Percentiles rank a stretch among this genome's conserved stretches.
Evolutionary conservation across 2,113 vertebrate species (phyloP).

Genomic region (Hippopotamus amphibius): DNA sequence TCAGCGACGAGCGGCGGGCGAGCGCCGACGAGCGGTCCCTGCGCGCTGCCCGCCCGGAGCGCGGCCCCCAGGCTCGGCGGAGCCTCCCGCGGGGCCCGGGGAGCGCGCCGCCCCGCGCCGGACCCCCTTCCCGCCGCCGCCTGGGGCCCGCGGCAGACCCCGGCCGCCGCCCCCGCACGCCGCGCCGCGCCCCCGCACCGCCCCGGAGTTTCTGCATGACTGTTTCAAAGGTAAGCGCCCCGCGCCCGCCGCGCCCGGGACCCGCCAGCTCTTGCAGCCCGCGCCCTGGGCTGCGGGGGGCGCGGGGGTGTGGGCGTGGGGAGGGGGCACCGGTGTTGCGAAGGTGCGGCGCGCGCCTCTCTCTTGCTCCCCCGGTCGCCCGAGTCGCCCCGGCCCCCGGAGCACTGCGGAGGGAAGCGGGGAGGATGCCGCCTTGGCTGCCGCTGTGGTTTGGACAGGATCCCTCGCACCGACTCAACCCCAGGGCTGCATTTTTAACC

Average conservation of each 20-base stretch:
- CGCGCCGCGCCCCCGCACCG: constrained; percentile 53
- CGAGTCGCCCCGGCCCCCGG: not conserved
- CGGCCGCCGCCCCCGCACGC: constrained; percentile 24
- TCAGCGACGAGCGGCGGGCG: constrained; percentile 73
- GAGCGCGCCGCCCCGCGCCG: not conserved
- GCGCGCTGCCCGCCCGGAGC: constrained; percentile 57
- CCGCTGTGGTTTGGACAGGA: not conserved
- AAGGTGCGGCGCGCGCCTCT: constrained; percentile 37
- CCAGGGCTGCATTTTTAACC: constrained; percentile 79
- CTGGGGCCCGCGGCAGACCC: not conserved
- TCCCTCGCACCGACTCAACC: constrained; percentile 20
- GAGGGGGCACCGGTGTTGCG: not conserved
- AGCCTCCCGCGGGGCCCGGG: constrained; percentile 41
- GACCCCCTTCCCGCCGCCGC: constrained; percentile 50
- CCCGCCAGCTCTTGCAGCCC: constrained; percentile 4
- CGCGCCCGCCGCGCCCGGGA: not conserved
- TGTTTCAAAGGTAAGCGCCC: constrained; percentile 94
- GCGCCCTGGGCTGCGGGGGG: not conserved
- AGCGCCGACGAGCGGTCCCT: constrained; percentile 67
- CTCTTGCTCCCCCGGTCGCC: not conserved
- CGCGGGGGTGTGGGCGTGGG: not conserved
- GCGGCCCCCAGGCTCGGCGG: constrained; percentile 19
- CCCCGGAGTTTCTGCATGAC: constrained; percentile 92
- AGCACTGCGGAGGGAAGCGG: constrained; percentile 39
- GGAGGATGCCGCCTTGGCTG: constrained; percentile 35